These are phyloP conservation scores for Acanthacorydalis orientalis DNA, from an alignment of 2,888 invertebrate genomes.

Conservation along the genomic window DNA sequence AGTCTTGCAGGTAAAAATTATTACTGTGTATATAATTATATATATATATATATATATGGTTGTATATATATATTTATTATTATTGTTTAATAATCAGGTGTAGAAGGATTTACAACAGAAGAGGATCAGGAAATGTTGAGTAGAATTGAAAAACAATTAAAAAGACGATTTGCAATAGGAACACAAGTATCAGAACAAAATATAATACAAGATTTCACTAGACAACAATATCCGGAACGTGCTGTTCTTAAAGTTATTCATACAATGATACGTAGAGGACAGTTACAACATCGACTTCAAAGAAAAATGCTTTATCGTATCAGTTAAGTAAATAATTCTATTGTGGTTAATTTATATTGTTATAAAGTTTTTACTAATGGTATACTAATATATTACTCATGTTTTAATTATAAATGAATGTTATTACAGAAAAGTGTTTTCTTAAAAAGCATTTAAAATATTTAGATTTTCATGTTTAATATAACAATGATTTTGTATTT, in stretches of 20 bases:
- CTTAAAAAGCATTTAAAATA: too few species aligned
- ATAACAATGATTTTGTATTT: too few species aligned
- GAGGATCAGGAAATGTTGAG: slow-evolving; percentile 83
- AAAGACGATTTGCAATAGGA: slow-evolving; percentile 86
- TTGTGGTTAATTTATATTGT: slow-evolving; percentile 5
- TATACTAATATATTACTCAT: not conserved
- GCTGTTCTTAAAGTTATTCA: slow-evolving; percentile 81
- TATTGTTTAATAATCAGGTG: slow-evolving; percentile 38
- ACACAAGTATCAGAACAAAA: slow-evolving; percentile 90
- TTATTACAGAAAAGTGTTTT: too few species aligned
- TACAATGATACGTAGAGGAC: slow-evolving; percentile 88
- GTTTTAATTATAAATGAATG: too few species aligned
- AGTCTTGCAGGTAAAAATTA: slow-evolving; percentile 62
- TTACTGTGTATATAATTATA: too few species aligned
- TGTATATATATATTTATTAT: not conserved
- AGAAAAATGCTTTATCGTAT: slow-evolving; percentile 91
- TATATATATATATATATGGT: too few species aligned
- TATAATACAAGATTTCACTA: slow-evolving; percentile 73
- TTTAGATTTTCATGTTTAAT: too few species aligned
- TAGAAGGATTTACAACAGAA: slow-evolving; percentile 93
- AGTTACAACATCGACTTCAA: slow-evolving; percentile 91
- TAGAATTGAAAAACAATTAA: slow-evolving; percentile 86
- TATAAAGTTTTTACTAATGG: not conserved
- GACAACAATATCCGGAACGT: slow-evolving; percentile 75
- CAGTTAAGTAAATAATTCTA: slow-evolving; percentile 34